Evolutionary conservation across 2,797 vertebrate genomes (phyloP).

Genomic region (Malurus leucopterus): DNA sequence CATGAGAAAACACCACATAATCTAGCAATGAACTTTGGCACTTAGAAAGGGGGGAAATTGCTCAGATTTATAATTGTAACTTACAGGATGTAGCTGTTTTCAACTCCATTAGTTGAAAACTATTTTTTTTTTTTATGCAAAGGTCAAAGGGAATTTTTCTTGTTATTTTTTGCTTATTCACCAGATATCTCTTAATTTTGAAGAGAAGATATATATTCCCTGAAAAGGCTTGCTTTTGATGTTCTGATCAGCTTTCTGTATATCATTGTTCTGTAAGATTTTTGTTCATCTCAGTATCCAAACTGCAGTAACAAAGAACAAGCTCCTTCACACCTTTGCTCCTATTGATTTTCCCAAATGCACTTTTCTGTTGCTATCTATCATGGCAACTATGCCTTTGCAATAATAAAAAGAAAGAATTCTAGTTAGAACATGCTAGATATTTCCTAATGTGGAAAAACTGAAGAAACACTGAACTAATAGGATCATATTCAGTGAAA

Average conservation of each 20-base stretch:
- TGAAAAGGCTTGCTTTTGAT: background rate
- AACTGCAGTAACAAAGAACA: background rate
- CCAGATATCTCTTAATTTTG: background rate
- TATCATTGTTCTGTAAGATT: background rate
- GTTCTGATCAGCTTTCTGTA: background rate
- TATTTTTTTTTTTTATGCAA: background rate
- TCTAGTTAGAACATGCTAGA: background rate
- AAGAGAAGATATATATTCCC: background rate
- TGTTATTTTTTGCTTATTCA: background rate
- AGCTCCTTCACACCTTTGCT: conserved; percentile 17
- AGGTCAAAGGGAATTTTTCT: background rate
- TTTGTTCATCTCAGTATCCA: background rate
- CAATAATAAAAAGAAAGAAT: background rate
- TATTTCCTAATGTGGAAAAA: background rate
- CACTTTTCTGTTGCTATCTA: background rate
- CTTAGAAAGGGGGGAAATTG: background rate
- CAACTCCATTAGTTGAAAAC: background rate
- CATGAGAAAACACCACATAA: background rate
- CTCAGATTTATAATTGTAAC: background rate
- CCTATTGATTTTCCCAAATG: conserved; percentile 14
- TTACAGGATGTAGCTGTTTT: background rate
- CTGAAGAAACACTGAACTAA: background rate
- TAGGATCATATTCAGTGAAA: background rate
- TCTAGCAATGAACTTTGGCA: background rate
- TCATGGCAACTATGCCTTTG: background rate